Evolutionary conservation across 2,113 vertebrate genomes (phyloP), one percentile per base, ranked within the genome.

Genomic region (Neomonachus schauinslandi): DNA sequence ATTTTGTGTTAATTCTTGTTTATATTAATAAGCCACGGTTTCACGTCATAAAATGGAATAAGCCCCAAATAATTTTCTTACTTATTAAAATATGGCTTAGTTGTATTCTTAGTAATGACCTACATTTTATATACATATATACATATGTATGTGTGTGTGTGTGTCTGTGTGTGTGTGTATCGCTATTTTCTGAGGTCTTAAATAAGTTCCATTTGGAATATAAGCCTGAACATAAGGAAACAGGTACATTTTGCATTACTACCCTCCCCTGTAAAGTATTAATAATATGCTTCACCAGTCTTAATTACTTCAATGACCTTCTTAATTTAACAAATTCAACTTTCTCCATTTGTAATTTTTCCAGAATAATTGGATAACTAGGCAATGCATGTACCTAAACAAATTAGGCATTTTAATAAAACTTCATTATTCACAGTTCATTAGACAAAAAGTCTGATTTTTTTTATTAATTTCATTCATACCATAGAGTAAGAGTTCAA

Each of bases 241-340:
- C 53, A 98, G 98, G 97, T 98, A 98, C 89, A 97, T 97, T 98
- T 98, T 98, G 46, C 16, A 61, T 77, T 81, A 96, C 42, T 96
- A 96, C 77, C 84, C 59, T 98, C 95, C 97, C 93, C 69, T 91
- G 22, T 95, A 98, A 98, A 97, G 96, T 97, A 98, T 98, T 99
- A 98, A 98, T 98, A 98, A 98, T 98, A 98, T 98, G 98, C 98
- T 99, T 98, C 98, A 99, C 86, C 96, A 98, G 94, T 98, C 98
- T 98, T 99, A 99, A 99, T 99, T 99, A 98, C 97, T 98, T 99
- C 95, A 98, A 97, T 98, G 98, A 98, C 98, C 98, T 98, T 98
- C 95, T 96, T 98, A 98, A 99, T 98, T 98, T 98, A 98, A 98
- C 97, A 98, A 97, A 98, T 98, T 98, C 97, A 97, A 98, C 97